A percentile compares a stretch with the other conserved stretches of the same genome.
Evolutionary conservation across 2,888 invertebrate genomes (phyloP).

Genomic region (Apamea epomidion): DNA sequence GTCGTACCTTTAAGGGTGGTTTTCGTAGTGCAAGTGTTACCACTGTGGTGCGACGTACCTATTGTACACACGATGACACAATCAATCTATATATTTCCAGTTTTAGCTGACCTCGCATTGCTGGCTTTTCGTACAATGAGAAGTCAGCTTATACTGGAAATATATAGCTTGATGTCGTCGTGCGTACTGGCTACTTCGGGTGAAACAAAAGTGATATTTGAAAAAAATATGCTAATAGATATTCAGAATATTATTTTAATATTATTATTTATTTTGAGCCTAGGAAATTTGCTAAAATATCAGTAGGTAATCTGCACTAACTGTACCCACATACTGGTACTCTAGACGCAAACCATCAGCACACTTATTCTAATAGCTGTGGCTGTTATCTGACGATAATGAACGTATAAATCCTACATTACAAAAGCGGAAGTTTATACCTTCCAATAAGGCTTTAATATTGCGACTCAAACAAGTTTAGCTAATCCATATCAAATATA

Average conservation of each 20-base stretch:
- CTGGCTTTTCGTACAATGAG: not conserved
- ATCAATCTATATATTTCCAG: not conserved
- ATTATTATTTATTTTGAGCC: not conserved
- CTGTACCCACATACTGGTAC: not conserved
- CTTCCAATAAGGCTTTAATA: not conserved
- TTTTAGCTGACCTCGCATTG: not conserved
- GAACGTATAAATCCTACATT: not conserved
- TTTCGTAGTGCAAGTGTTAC: not conserved
- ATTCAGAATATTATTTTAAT: not conserved
- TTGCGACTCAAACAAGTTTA: not conserved
- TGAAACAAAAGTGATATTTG: not conserved
- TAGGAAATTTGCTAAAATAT: not conserved
- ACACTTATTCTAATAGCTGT: not conserved
- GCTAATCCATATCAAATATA: not conserved
- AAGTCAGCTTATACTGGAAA: not conserved
- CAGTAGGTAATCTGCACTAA: not conserved
- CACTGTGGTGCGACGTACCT: not conserved
- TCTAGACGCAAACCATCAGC: not conserved
- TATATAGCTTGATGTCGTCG: not conserved
- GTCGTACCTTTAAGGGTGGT: not conserved
- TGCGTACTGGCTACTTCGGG: too few relatives aligned
- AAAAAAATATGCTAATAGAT: not conserved
- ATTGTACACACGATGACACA: not conserved
- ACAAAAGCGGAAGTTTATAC: not conserved
- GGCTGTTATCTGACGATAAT: constrained; percentile 4